These are phyloP conservation scores for Arbacia lixula DNA, from an alignment of 53 echinoderm and acorn worm species.

Conservation along the genomic window DNA sequence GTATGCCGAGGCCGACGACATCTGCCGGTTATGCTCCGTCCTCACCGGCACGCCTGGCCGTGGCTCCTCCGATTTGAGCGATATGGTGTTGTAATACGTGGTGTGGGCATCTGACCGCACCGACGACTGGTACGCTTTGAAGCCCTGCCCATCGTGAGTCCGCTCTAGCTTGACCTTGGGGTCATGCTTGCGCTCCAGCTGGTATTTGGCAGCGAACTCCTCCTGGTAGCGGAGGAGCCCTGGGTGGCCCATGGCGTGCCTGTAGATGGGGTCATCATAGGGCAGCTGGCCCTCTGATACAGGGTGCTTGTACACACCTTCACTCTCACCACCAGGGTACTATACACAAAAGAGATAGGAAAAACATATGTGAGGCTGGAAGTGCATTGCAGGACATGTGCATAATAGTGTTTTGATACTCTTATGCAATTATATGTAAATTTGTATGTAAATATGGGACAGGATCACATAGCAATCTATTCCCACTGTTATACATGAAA, in stretches of 20 bases:
- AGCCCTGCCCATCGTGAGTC: conserved; percentile 70
- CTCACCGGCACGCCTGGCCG: conserved; percentile 80
- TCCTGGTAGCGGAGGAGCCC: conserved; percentile 54
- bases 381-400: too few species aligned
- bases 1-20: conserved; percentile 61
- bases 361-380: too few species aligned
- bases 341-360: not conserved
- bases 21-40: conserved; percentile 84
- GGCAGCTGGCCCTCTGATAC: conserved; percentile 43
- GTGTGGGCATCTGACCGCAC: conserved; percentile 53
- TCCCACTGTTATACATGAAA: too few species aligned
- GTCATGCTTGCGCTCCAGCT: conserved; percentile 25
- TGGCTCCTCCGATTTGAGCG: conserved; percentile 78
- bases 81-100: conserved; percentile 63
- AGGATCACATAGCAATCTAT: too few species aligned
- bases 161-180: conserved; percentile 41
- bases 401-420: too few species aligned
- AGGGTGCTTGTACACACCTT: conserved; percentile 32
- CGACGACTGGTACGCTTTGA: conserved; percentile 86
- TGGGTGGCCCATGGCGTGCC: conserved; percentile 38
- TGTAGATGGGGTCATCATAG: conserved; percentile 28
- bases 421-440: too few species aligned
- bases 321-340: conserved; percentile 39
- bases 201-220: conserved; percentile 21
- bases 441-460: too few species aligned